Conservation (phyloP, 1,140 invertebrate species). For the Palaemon carinicauda region DNA sequence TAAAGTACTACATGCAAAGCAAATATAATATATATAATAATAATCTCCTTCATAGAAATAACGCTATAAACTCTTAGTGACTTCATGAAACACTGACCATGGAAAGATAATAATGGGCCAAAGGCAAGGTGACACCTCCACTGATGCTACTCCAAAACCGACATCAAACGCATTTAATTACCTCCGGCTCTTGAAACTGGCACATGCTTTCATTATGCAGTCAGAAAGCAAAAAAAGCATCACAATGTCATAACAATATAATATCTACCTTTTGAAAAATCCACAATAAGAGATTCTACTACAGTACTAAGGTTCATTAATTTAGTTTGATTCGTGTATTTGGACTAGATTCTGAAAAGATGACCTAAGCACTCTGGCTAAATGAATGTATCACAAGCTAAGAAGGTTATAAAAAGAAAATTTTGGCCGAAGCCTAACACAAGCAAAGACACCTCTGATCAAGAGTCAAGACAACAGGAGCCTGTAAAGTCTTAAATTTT, state of each 20-base stretch:
- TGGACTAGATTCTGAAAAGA: constrained; percentile 1
- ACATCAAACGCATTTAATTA: not conserved
- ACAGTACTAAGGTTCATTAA: not conserved
- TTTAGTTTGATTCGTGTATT: not conserved
- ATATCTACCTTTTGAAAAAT: too few relatives aligned
- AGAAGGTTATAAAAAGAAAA: constrained; percentile 47
- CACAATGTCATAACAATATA: too few relatives aligned
- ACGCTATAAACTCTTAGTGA: constrained; percentile 55
- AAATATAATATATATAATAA: constrained; percentile 56
- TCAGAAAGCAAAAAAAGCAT: too few relatives aligned
- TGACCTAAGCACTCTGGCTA: constrained; percentile 16
- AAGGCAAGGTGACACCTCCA: not conserved
- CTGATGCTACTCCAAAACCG: not conserved
- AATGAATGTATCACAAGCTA: constrained; percentile 55
- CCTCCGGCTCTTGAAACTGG: not conserved
- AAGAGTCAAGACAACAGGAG: constrained; percentile 35
- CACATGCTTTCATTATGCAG: not conserved
- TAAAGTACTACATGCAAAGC: constrained; percentile 53
- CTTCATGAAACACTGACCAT: constrained; percentile 56
- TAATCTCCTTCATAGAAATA: constrained; percentile 52
- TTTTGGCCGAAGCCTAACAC: constrained; percentile 35
- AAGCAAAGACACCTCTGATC: constrained; percentile 30
- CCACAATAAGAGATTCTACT: too few relatives aligned
- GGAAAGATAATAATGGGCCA: constrained; percentile 48
- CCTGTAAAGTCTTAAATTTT: constrained; percentile 26